A percentile compares a stretch with the other conserved stretches of the same genome.
Evolutionary conservation across 2,888 invertebrate species (phyloP).

Genomic region (Tubiluchus corallicola): DNA sequence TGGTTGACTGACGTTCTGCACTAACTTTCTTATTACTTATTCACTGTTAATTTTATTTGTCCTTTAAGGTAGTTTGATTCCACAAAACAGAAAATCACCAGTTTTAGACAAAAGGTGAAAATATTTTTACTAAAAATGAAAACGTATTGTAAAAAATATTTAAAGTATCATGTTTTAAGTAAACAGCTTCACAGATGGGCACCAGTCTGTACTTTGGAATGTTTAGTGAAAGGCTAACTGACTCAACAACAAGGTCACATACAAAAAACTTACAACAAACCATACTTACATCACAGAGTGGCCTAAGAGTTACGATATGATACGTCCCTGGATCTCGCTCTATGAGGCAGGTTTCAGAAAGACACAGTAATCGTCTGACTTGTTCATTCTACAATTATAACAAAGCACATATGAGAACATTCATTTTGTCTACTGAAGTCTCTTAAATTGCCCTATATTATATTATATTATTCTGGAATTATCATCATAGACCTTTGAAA

Average conservation of each 20-base stretch:
- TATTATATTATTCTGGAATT: no score
- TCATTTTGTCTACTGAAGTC: no score
- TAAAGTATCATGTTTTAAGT: no score
- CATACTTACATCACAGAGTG: slow-evolving; percentile 33
- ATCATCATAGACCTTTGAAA: no score
- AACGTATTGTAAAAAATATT: no score
- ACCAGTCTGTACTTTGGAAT: slow-evolving; percentile 8
- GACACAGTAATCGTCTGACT: slow-evolving; percentile 67
- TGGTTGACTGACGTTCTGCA: no score
- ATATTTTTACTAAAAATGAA: no score
- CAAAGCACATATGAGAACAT: not conserved
- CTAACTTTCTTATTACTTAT: no score
- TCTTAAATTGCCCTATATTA: no score
- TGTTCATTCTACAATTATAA: slow-evolving; percentile 41
- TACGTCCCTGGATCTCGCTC: slow-evolving; percentile 96
- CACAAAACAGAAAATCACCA: slow-evolving; percentile 17
- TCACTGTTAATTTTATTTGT: no score
- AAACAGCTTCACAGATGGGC: not conserved
- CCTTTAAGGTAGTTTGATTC: no score
- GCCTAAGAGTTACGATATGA: slow-evolving; percentile 60
- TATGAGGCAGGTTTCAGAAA: slow-evolving; percentile 83
- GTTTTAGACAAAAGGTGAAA: slow-evolving; percentile 5
- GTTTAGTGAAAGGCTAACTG: not conserved
- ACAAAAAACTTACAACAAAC: slow-evolving; percentile 29
- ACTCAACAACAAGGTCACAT: slow-evolving; percentile 12